Base-by-base conservation (phyloP, 53 echinoderm and acorn worm species). In the Apostichopus leukothele region DNA sequence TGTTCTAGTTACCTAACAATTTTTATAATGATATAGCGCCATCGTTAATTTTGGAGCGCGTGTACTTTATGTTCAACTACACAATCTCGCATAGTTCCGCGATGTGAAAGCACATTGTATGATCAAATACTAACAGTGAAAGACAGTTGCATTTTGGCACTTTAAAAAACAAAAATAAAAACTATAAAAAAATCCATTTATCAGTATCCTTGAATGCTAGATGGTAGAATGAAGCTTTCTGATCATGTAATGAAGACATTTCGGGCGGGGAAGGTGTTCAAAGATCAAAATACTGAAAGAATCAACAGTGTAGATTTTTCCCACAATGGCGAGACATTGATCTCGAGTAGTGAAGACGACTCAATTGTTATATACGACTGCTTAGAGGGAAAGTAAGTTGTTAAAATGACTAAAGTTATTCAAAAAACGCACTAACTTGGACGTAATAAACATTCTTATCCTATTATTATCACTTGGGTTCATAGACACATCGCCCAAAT, bases 261-360 rank as follows among this genome's bases (percentile, higher is more conserved):
- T 92, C 94, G 96, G 8, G 99, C 96, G 39, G 99, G 94, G 13
- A 96, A 99, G 83, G 89, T 99, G 25, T 99, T 96, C 89, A 99
- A 95, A 77, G 99, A 99, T 54, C 99, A 99, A 88, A 99, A 98
- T 88, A 98, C 99, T 0, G 96, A 96, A 74, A 89, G 93, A 63
- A 96, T 99, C 57, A 99, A 99, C 91, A 99, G 99, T 90, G 90
- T 99, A 21, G 99, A 99, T 90, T 99, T 99, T 76, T 95, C 99
- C 19, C 95, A 95, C 89, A 99, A 99, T 83, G 99, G 99, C 26
- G 98, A 99, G 68, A 99, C 99, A 25, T 90, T 99, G 67, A 95
- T 96, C 51, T 99, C 99, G n/a, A 99, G 99, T 83, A 99, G 99
- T 84, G 99, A 99, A 76, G 99, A 99, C 79, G 99, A 99, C 83